A percentile compares a stretch with the other conserved stretches of the same genome.
These are phyloP conservation scores for Myotis vivesi DNA, from an alignment of 2,797 vertebrate species.

Conservation along the genomic window DNA sequence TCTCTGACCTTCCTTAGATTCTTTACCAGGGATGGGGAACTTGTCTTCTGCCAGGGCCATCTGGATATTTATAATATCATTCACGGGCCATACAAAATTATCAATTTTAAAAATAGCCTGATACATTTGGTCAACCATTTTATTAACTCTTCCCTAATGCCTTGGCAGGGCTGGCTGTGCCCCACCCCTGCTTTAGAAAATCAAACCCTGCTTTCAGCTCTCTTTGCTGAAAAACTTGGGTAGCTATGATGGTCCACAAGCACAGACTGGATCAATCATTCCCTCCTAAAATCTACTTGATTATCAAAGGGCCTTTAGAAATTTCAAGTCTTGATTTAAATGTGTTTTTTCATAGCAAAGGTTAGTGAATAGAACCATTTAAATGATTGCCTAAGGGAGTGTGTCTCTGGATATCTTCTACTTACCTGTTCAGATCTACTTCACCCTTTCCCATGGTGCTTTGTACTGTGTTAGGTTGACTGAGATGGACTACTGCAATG, in stretches of 20 bases:
- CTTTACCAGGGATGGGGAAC: no score
- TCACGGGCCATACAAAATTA: no score
- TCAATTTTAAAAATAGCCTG: no score
- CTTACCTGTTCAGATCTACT: neutral
- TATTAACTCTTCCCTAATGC: no score
- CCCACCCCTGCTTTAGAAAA: neutral
- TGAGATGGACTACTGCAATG: rapidly evolving
- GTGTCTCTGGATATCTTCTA: neutral
- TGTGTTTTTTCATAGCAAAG: neutral
- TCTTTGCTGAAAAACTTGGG: neutral
- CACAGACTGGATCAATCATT: neutral
- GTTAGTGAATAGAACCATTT: neutral
- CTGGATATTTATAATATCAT: no score
- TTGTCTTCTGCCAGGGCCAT: no score
- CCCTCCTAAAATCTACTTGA: neutral
- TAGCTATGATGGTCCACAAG: neutral
- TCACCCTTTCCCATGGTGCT: neutral
- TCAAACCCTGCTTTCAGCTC: neutral
- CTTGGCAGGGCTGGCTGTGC: no score
- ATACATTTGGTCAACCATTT: no score
- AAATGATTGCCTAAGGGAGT: neutral
- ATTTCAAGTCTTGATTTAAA: neutral
- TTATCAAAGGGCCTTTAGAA: neutral
- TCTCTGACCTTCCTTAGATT: neutral
- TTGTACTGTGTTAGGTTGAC: neutral